Percentiles rank a stretch among this genome's conserved stretches.
Conservation (phyloP, 2,888 invertebrate genomes). For the Xestia c-nigrum region DNA sequence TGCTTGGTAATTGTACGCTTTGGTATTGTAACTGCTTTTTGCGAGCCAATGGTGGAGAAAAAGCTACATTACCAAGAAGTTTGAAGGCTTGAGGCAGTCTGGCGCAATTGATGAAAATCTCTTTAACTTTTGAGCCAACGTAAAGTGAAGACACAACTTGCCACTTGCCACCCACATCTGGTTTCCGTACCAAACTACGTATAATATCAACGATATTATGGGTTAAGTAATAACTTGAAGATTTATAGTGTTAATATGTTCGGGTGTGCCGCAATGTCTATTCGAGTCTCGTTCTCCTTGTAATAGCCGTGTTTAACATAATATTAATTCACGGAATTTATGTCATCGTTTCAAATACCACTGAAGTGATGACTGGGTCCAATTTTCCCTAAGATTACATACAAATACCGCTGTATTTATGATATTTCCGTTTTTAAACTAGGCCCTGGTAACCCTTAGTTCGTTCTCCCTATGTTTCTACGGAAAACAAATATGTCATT, state of each 20-base stretch:
- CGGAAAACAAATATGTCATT: not conserved
- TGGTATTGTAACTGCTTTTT: slow-evolving; percentile 33
- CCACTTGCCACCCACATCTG: slow-evolving; percentile 14
- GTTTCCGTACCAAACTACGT: slow-evolving; percentile 3
- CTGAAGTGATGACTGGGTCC: not conserved
- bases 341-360: slow-evolving; percentile 38
- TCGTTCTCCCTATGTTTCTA: not conserved
- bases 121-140: not conserved
- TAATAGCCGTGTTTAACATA: slow-evolving; percentile 22
- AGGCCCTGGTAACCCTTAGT: not conserved
- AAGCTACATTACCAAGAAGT: slow-evolving; percentile 14
- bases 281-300: slow-evolving; percentile 44
- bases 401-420: not conserved
- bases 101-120: not conserved
- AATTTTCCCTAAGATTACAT: slow-evolving; percentile 37
- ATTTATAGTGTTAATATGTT: slow-evolving; percentile 45
- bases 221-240: slow-evolving; percentile 29
- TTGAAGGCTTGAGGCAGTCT: slow-evolving; percentile 20
- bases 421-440: not conserved
- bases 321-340: slow-evolving; percentile 38
- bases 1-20: slow-evolving; percentile 49
- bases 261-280: slow-evolving; percentile 25
- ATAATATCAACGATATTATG: slow-evolving; percentile 31
- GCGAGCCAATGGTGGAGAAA: not conserved
- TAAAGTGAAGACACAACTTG: slow-evolving; percentile 4